Conservation (phyloP, 2,888 invertebrate species). For the Nephrotoma appendiculata region DNA sequence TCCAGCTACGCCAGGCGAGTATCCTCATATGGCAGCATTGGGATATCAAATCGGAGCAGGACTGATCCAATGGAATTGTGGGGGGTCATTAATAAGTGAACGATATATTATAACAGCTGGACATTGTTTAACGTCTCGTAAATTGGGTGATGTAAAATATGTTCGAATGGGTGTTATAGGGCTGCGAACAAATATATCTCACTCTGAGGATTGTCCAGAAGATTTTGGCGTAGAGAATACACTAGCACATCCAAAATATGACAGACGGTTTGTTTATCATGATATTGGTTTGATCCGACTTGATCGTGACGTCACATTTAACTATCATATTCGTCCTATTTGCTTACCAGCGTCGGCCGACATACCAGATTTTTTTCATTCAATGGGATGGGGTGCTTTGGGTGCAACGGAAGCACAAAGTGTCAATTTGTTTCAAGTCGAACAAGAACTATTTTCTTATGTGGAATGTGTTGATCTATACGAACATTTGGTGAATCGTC, state of each 20-base stretch:
- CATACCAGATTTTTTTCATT: conserved; percentile 15
- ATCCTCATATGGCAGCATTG: conserved; percentile 22
- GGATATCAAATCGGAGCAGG: conserved; percentile 1
- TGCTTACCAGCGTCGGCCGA: conserved; percentile 27
- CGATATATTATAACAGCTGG: conserved; percentile 43
- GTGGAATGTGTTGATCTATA: conserved; percentile 26
- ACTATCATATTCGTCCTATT: conserved; percentile 31
- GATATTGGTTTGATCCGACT: conserved; percentile 41
- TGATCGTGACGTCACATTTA: conserved; percentile 24
- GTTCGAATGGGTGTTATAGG: conserved; percentile 31
- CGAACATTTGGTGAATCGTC: conserved; percentile 10
- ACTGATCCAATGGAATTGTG: conserved; percentile 35
- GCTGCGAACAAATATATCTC: conserved; percentile 10
- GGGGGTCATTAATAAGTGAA: conserved; percentile 41
- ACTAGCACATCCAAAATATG: conserved; percentile 32
- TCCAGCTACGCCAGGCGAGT: conserved; percentile 19
- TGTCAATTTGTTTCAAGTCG: neutral
- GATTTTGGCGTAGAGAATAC: conserved; percentile 22
- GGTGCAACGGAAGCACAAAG: conserved; percentile 15
- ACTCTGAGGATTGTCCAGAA: conserved; percentile 20
- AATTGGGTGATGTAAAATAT: conserved; percentile 13
- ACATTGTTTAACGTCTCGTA: conserved; percentile 33
- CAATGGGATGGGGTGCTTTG: conserved; percentile 36
- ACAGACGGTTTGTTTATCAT: conserved; percentile 30
- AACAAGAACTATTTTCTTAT: neutral